Base-by-base conservation (phyloP, 64 coral and sea anemone species). In the Actinia equina region DNA sequence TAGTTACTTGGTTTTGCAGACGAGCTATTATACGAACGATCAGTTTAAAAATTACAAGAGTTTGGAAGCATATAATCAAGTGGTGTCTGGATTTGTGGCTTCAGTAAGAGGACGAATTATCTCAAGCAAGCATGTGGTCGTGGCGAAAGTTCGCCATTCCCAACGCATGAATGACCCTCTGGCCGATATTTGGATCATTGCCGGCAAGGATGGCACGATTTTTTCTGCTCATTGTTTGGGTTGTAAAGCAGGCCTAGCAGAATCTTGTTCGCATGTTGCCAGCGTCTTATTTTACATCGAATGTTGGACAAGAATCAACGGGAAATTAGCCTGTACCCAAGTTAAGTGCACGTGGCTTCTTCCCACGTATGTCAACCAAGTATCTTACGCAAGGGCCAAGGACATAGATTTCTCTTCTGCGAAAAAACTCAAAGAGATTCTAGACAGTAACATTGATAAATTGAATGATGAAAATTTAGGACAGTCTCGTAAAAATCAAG, bases 31-130 rank as follows among this genome's bases (percentile, higher is more conserved):
- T 37, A 37, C 30, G 30, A 37, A 37, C 37, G 88, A 94, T 6
- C 92, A 94, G 84, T 94, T 90, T 12, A 90, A 90, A 52, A 89
- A 87, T 51, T 90, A 54, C 62, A 94, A 80, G 27, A 94, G 74
- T 86, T 46, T 94, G 19, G 52, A 89, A 65, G 83, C 77, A 5
- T 89, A 89, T 30, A 90, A 94, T 27, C 87, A 94, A 90, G 74
- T 89, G 17, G 82, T 89, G 8, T 89, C 87, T 7, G 91, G 91
- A 22, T 93, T 89, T 89, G 82, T 93, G 76, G 82, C 86, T 63
- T 84, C 63, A 4, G 87, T 93, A 6, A 43, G 25, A 59, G 84
- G 88, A 2, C 77, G 62, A 41, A 37, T 77, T 43, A 63, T 94
- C 64, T 78, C 71, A 54, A 46, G 77, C 17, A 94, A 94, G 77